These are phyloP conservation scores for Atrichornis clamosus DNA, from an alignment of 2,113 vertebrate species.

Conservation along the genomic window DNA sequence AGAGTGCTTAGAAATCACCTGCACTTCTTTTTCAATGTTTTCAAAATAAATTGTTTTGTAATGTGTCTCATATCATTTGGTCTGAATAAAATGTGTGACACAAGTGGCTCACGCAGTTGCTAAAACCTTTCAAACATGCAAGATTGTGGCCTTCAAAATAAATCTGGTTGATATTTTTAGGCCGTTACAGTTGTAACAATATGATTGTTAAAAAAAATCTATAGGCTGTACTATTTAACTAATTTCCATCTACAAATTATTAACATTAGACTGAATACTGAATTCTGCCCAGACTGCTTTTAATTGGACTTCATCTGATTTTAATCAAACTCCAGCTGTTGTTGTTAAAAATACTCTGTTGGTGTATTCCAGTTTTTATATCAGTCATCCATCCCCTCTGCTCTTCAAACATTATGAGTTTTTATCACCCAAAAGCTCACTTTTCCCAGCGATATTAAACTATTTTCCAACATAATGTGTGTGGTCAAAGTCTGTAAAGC, in stretches of 20 bases:
- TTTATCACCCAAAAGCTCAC: fast-evolving
- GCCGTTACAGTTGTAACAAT: background rate
- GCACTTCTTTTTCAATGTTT: background rate
- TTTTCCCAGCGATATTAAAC: background rate
- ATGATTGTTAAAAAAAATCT: background rate
- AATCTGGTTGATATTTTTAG: background rate
- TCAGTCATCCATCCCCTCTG: background rate
- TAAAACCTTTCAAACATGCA: background rate
- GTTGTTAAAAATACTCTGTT: background rate
- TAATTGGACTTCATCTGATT: background rate
- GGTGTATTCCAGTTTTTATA: background rate
- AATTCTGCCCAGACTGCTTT: background rate
- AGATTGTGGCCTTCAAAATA: background rate
- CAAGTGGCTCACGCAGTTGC: background rate
- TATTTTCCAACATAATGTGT: background rate
- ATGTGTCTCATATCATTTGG: background rate
- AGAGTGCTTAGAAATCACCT: background rate
- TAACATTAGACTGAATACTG: background rate
- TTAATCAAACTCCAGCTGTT: background rate
- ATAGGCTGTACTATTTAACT: background rate
- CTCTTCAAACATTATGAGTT: background rate
- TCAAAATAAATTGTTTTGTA: background rate
- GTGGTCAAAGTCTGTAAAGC: background rate
- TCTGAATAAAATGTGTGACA: background rate
- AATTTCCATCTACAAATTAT: background rate